A percentile compares a stretch with the other conserved stretches of the same genome.
Evolutionary conservation across 2,797 vertebrate species (phyloP).

Genomic region (Pangasius larnaudii): DNA sequence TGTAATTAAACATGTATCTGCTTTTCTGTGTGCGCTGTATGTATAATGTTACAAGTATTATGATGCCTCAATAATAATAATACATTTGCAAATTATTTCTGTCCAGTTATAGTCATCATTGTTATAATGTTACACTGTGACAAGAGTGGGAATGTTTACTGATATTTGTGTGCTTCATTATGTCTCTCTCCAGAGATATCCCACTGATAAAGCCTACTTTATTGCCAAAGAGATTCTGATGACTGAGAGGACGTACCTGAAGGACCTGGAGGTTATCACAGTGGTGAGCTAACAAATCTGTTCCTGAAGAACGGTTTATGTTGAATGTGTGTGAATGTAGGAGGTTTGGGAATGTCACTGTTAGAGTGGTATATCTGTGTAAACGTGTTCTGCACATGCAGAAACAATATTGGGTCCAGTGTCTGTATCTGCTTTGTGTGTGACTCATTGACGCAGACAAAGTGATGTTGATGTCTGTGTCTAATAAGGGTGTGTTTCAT

Average conservation of each 20-base stretch:
- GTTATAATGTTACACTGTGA: not conserved
- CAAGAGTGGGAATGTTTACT: not conserved
- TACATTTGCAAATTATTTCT: not conserved
- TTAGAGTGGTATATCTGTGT: not conserved
- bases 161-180: not conserved
- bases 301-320: not conserved
- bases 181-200: conserved; percentile 72
- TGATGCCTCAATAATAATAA: not conserved
- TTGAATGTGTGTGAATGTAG: not conserved
- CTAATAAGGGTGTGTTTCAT: conserved; percentile 27
- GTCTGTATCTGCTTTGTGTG: conserved; percentile 17
- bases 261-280: conserved; percentile 96
- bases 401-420: not conserved
- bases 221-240: conserved; percentile 97
- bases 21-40: not conserved
- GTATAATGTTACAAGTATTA: not conserved
- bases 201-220: conserved; percentile 91
- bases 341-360: not conserved
- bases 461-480: conserved; percentile 5
- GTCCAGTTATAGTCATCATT: not conserved
- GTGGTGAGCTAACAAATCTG: conserved; percentile 80
- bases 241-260: conserved; percentile 93
- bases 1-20: not conserved
- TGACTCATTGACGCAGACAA: not conserved
- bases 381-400: not conserved